Evolutionary conservation across 2,888 invertebrate genomes (phyloP), one percentile per base, ranked within the genome.

Genomic region (Lasioglossum malachurum): DNA sequence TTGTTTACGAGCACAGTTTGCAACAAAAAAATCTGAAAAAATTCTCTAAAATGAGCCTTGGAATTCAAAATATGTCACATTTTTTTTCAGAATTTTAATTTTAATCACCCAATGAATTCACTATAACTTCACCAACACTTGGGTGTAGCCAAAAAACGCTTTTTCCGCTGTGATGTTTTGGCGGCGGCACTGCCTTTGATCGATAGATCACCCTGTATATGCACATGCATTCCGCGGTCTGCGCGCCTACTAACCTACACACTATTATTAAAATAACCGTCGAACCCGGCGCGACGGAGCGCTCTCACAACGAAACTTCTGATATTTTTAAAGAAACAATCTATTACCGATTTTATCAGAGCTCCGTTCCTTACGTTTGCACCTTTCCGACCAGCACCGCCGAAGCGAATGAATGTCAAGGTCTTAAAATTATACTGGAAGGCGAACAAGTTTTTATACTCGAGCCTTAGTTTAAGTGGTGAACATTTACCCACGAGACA

Each of bases 341-440:
- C 2, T 44, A 1, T 71, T 57, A 71, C 76, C 53, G n/a, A 71
- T 16, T 60, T 67, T 31, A 64, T 31, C 19, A 3, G 19, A 14
- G 27, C 44, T 10, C 5, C 23, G 38, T 38, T 23, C 35, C 41
- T 35, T n/a, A 69, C 4, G 35, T 64, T 64, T 19, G 19, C 19
- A 19, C 27, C 14, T 35, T 69, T 23, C 10, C 12, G 69, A 69
- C 12, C 38, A 69, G 19, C 67, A 27, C n/a, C 12, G 64, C 35
- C 5, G 14, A 53, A 53, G 5, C 16, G 71, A 41, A 75, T 83
- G 49, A 27, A 27, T 60, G 57, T 64, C 75, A 80, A 82, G 69
- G 41, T 60, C 74, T 71, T 38, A 19, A 41, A 75, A 75, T 35
- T n/a, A 80, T 7, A 27, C 1, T 49, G 16, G 8, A 35, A n/a